Evolutionary conservation across 2,797 vertebrate species (phyloP).

Genomic region (Salmo trutta): DNA sequence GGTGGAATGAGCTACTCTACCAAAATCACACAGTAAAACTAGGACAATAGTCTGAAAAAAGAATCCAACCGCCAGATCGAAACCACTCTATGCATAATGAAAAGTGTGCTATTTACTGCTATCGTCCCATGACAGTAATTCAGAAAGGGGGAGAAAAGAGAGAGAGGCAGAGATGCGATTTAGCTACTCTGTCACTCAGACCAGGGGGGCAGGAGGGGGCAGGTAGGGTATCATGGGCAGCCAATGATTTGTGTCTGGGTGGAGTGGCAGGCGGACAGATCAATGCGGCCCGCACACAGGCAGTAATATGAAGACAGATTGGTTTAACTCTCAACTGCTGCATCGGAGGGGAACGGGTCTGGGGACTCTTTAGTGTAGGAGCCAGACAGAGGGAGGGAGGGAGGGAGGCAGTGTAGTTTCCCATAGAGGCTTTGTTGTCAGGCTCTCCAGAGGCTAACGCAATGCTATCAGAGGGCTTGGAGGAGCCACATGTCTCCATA

Average conservation of each 20-base stretch:
- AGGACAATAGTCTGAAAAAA: slow-evolving; percentile 10
- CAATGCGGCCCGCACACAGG: slow-evolving; percentile 65
- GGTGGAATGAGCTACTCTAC: too few species aligned
- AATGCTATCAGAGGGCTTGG: slow-evolving; percentile 10
- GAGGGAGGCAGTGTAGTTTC: not conserved
- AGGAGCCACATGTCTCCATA: slow-evolving; percentile 7
- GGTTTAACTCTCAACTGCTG: slow-evolving; percentile 70
- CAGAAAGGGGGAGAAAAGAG: not conserved
- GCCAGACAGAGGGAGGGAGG: not conserved
- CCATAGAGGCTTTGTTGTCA: not conserved
- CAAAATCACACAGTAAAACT: not conserved
- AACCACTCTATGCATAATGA: slow-evolving; percentile 55
- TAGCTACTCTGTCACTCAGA: slow-evolving; percentile 64
- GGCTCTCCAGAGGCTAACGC: not conserved
- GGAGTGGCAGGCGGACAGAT: slow-evolving; percentile 66
- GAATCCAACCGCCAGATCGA: slow-evolving; percentile 47
- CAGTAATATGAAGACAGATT: slow-evolving; percentile 75
- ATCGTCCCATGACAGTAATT: slow-evolving; percentile 49
- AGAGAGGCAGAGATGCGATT: slow-evolving; percentile 45
- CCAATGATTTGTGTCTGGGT: slow-evolving; percentile 61
- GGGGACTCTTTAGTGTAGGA: slow-evolving; percentile 62
- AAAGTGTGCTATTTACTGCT: slow-evolving; percentile 73
- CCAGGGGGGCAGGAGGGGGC: slow-evolving; percentile 43
- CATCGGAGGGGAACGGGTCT: slow-evolving; percentile 63
- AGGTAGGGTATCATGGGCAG: slow-evolving; percentile 62